Evolutionary conservation across 30 jellyfish, hydroid and myxozoan genomes (phyloP), one percentile per base, ranked within the genome.

Genomic region (Mastigias papua): DNA sequence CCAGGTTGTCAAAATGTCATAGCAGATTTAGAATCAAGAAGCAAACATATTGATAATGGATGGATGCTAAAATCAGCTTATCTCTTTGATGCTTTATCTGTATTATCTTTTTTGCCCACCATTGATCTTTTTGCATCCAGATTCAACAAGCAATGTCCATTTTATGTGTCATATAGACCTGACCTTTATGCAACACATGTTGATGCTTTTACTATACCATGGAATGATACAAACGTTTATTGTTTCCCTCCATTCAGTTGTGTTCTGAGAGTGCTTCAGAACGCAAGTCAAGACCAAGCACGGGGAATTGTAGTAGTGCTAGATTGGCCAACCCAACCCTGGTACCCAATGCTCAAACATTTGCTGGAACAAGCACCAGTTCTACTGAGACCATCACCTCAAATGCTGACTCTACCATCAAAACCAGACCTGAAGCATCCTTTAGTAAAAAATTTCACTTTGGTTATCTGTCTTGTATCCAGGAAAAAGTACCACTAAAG

Each of bases 271-370:
- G 48, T 76, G 21, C 61, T 37, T 26, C 25, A 76, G 31, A 26
- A 48, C 5, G 27, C 17, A 3, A 16, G 67, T 54, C 91, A 35
- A 26, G 96, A 87, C 61, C 34, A 27, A 5, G 87, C 86, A 20
- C 7, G n/a, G 34, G 91, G 96, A 26, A 46, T 76, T 0, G 29
- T 87, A 19, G 96, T 87, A 1, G 92, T 77, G 21, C 96, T 92
- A 63, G 50, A 76, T 3, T 87, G 96, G 92, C 96, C 96, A 8
- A 75, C 91, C 11, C 96, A 87, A 67, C 46, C 87, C 1, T 87
- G 96, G 92, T 87, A 72, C 73, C 90, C 95, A 31, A 0, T 35
- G 21, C 48, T 74, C 34, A 13, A 49, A 23, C n/a, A 15, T 0
- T 22, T 48, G 63, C 20, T 83, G 19, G 42, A 13, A 25, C 25